Percentiles rank a stretch among this genome's conserved stretches.
Conservation (phyloP, 2,888 invertebrate species). For the Pachliopta kotzebuea region DNA sequence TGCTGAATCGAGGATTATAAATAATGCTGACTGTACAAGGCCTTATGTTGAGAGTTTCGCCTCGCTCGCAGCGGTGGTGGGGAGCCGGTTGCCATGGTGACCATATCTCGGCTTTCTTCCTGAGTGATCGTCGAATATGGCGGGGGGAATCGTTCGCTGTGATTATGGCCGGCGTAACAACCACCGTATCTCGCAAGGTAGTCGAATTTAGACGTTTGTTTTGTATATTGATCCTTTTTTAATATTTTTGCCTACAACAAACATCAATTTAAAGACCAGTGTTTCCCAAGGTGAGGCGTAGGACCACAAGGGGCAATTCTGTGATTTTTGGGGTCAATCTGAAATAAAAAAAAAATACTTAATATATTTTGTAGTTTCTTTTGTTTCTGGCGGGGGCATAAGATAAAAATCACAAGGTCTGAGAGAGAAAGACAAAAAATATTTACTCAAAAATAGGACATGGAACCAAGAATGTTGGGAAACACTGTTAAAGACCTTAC, state of each 20-base stretch:
- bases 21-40: constrained; percentile 30
- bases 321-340: too few relatives aligned
- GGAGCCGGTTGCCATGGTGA: constrained; percentile 51
- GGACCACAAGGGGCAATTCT: too few relatives aligned
- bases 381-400: too few relatives aligned
- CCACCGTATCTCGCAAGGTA: constrained; percentile 36
- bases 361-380: too few relatives aligned
- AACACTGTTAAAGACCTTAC: too few relatives aligned
- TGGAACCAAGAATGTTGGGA: too few relatives aligned
- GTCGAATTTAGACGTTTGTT: constrained; percentile 10
- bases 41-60: constrained; percentile 26
- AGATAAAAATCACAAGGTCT: too few relatives aligned
- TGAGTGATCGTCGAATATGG: constrained; percentile 56
- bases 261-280: too few relatives aligned
- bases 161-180: constrained; percentile 41
- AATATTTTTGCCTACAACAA: background rate
- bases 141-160: constrained; percentile 33
- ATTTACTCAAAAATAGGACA: too few relatives aligned
- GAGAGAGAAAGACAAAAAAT: too few relatives aligned
- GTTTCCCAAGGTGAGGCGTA: too few relatives aligned
- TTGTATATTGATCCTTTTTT: background rate
- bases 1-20: constrained; percentile 28
- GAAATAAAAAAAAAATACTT: too few relatives aligned
- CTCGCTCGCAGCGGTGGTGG: constrained; percentile 27
- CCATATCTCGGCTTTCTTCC: constrained; percentile 66